Percentiles rank a stretch among this genome's conserved stretches.
phyloP scores from a whole-genome alignment of 1,140 invertebrate species.

The Artemia franciscana region DNA sequence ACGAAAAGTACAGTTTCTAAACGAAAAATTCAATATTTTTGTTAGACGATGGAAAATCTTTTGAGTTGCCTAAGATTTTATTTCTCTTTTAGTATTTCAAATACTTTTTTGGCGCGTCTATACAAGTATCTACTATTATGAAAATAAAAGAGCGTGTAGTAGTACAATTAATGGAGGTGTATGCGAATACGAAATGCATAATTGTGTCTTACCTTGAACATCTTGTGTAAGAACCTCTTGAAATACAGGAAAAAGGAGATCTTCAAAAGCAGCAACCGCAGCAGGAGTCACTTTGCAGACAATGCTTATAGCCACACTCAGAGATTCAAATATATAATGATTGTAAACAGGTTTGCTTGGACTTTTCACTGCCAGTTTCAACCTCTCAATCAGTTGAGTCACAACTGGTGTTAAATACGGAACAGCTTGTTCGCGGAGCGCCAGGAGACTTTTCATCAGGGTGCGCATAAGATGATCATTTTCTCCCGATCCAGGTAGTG shows the following conservation, averaged over 20 bases:
- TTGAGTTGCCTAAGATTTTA: no score
- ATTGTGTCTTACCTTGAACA: slow-evolving; percentile 49
- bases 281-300: slow-evolving; percentile 53
- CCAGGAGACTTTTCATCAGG: slow-evolving; percentile 63
- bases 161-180: no score
- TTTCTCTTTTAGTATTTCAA: no score
- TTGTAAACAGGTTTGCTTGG: slow-evolving; percentile 91
- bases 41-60: no score
- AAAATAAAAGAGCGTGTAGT: slow-evolving; percentile 8
- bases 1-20: no score
- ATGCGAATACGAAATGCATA: no score
- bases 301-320: slow-evolving; percentile 66
- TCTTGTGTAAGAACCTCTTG: slow-evolving; percentile 79
- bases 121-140: no score
- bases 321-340: slow-evolving; percentile 85
- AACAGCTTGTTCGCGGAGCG: slow-evolving; percentile 54
- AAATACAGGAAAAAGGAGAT: slow-evolving; percentile 72
- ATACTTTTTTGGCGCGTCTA: no score
- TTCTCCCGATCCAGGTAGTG: slow-evolving; percentile 47
- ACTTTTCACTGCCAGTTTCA: slow-evolving; percentile 68
- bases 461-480: slow-evolving; percentile 96
- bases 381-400: slow-evolving; percentile 57
- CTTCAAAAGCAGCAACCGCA: slow-evolving; percentile 70
- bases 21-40: no score
- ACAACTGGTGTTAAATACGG: slow-evolving; percentile 52